Evolutionary conservation across 2,113 vertebrate genomes (phyloP), one percentile per base, ranked within the genome.

Genomic region (Cyanoliseus patagonus): DNA sequence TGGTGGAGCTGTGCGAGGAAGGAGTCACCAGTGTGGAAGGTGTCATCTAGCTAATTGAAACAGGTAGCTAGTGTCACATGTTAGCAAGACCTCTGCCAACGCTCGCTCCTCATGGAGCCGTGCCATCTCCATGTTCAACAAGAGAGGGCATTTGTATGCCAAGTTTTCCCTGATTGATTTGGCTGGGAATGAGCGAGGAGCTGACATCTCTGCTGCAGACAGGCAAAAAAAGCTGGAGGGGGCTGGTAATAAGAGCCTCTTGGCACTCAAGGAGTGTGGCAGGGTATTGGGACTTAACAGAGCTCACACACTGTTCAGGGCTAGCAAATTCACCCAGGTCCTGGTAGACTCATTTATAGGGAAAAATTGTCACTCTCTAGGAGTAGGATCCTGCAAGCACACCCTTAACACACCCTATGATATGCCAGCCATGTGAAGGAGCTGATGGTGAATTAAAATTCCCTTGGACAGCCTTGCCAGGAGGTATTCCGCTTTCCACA

Each of bases 251-350:
- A 99, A 99, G 95, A 99, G 98, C 52, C 97, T 99, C 84, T 95
- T 99, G 55, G 98, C 98, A 3, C 97, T 99, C 9, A 99, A 99
- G 97, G 98, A 99, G 89, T 98, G 98, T 44, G 99, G 99, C 80
- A 89, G 98, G 51, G 98, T 98, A 19, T 86, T 99, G 75, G 98
- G 99, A 23, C 97, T 95, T 30, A 99, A 98, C 95, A 99, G 98
- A 90, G 91, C 98, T 10, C 98, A 99, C 75, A 98, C 98, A 37
- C 98, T 98, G 0, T 99, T 99, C 86, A 95, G 98, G 96, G 98
- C 98, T 88, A 99, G 98, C 96, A 99, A 99, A 95, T 97, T 99
- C 57, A 99, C 98, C 3, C 99, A 99, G 82, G 99, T 99, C n/a
- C 97, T 99, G 28, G 92, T 98, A 62, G 99, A 99, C 88, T 99